These are phyloP conservation scores for Enteromius afrohamiltoni DNA, from an alignment of 2,797 vertebrate genomes.

Conservation along the genomic window DNA sequence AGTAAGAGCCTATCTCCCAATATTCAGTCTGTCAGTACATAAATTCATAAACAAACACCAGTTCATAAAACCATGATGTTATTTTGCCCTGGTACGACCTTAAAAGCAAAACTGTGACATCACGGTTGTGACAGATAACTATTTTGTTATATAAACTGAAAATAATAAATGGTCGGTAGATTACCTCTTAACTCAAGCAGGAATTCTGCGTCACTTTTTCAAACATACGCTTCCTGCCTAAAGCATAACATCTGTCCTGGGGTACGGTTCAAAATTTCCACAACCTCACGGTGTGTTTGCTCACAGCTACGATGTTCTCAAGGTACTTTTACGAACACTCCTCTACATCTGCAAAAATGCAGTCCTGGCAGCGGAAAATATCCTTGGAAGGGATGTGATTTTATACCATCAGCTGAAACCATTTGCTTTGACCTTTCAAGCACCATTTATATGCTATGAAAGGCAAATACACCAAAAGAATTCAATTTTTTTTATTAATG, in stretches of 20 bases:
- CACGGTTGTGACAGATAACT: background rate
- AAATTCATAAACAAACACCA: background rate
- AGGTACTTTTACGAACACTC: background rate
- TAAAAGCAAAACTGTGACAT: constrained; percentile 8
- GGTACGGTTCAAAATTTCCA: constrained; percentile 22
- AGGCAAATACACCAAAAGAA: background rate
- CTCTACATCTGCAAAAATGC: background rate
- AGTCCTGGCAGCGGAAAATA: background rate
- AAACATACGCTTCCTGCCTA: constrained; percentile 25
- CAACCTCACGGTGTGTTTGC: constrained; percentile 8
- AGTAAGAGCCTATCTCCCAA: background rate
- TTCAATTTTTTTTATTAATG: too few relatives aligned
- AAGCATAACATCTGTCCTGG: constrained; percentile 13
- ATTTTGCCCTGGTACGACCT: background rate
- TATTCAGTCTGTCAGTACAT: background rate
- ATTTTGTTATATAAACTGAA: constrained; percentile 15
- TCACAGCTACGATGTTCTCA: background rate
- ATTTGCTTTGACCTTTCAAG: background rate
- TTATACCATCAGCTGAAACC: background rate
- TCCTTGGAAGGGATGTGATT: background rate
- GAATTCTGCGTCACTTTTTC: background rate
- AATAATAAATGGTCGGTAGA: constrained; percentile 2
- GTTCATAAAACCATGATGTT: background rate
- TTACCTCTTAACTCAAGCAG: background rate
- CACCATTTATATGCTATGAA: background rate